Percentiles rank a stretch among this genome's conserved stretches.
Conservation (phyloP, 2,113 vertebrate species). For the Piprites chloris region DNA sequence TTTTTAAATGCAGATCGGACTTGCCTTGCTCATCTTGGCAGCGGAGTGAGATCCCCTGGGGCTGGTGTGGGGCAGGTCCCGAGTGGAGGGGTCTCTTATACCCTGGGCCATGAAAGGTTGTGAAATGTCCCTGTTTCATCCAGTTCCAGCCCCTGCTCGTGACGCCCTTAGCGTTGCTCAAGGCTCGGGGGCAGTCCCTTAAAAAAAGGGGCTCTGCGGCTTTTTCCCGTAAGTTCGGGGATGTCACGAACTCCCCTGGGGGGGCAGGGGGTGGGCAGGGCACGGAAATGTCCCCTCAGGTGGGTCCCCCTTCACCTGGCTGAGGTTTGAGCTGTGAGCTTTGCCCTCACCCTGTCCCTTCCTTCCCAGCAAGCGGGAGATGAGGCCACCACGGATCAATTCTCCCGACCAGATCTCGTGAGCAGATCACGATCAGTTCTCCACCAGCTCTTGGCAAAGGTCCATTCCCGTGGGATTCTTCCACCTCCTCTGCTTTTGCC, state of each 20-base stretch:
- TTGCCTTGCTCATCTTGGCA: conserved; percentile 43
- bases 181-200: not conserved
- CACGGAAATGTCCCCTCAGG: not conserved
- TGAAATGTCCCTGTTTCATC: not conserved
- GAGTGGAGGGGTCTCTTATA: not conserved
- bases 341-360: not conserved
- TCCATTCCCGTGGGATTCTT: rapidly evolving
- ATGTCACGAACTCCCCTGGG: not conserved
- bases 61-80: rapidly evolving
- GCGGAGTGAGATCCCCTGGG: rapidly evolving
- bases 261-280: not conserved
- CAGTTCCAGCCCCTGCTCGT: not conserved
- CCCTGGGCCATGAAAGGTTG: not conserved
- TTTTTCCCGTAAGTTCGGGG: not conserved
- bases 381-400: not conserved
- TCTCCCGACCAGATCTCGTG: too few species aligned
- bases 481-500: rapidly evolving
- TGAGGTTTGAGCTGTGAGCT: not conserved
- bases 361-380: not conserved
- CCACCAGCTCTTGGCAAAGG: rapidly evolving
- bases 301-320: not conserved
- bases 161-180: not conserved
- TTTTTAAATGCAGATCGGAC: rapidly evolving
- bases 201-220: not conserved
- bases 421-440: not conserved